Evolutionary conservation across 2,797 vertebrate genomes (phyloP).

Genomic region (Danio jaintianensis): DNA sequence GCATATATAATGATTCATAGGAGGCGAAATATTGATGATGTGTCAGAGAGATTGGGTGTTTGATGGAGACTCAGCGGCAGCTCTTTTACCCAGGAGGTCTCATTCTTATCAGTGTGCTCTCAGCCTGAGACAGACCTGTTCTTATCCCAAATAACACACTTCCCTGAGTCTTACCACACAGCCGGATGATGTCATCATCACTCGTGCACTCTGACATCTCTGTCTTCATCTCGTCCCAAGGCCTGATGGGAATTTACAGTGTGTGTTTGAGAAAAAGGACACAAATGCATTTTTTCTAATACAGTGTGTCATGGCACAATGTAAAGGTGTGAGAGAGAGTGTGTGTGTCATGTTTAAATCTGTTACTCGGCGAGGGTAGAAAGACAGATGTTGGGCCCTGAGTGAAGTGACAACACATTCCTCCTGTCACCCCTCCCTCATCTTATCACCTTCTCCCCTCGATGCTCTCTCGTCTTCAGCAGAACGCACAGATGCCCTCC

Average conservation of each 20-base stretch:
- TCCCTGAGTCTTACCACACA: neutral
- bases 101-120: slow-evolving; percentile 39
- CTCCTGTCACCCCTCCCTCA: slow-evolving; percentile 70
- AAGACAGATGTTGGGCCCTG: slow-evolving; percentile 74
- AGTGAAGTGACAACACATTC: slow-evolving; percentile 73
- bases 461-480: slow-evolving; percentile 67
- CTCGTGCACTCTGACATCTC: slow-evolving; percentile 7
- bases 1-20: slow-evolving; percentile 31
- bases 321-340: slow-evolving; percentile 15
- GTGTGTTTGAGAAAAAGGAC: slow-evolving; percentile 19
- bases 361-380: slow-evolving; percentile 58
- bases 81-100: slow-evolving; percentile 21
- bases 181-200: slow-evolving; percentile 23
- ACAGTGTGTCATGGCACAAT: neutral
- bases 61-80: slow-evolving; percentile 14
- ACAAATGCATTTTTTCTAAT: slow-evolving; percentile 14
- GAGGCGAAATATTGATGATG: slow-evolving; percentile 43
- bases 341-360: slow-evolving; percentile 47
- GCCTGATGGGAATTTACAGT: slow-evolving; percentile 24
- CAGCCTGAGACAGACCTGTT: slow-evolving; percentile 12
- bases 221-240: slow-evolving; percentile 10
- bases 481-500: slow-evolving; percentile 36
- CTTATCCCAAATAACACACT: slow-evolving; percentile 11
- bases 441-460: slow-evolving; percentile 67
- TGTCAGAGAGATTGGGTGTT: slow-evolving; percentile 37